Evolutionary conservation across 2,888 invertebrate species (phyloP).

Genomic region (Aspidiotus rigidus): DNA sequence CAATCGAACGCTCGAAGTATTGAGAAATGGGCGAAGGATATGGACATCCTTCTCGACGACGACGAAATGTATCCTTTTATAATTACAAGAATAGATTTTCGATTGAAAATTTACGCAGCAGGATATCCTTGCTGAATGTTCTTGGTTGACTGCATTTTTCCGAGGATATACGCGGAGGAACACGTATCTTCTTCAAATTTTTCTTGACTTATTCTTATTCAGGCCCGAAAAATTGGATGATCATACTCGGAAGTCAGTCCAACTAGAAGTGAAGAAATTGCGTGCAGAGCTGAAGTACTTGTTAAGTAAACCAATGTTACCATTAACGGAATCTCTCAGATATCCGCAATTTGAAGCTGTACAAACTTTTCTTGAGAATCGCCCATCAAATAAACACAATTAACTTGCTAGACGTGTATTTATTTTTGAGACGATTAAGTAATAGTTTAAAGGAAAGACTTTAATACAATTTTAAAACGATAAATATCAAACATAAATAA

Average conservation of each 20-base stretch:
- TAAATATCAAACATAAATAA: no score
- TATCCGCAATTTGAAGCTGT: slow-evolving; percentile 19
- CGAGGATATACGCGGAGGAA: no score
- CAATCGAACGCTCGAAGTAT: slow-evolving; percentile 66
- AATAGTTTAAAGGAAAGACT: no score
- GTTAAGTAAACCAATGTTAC: slow-evolving; percentile 13
- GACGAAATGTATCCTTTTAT: slow-evolving; percentile 39
- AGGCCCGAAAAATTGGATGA: slow-evolving; percentile 25
- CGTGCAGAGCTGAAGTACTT: slow-evolving; percentile 16
- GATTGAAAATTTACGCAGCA: no score
- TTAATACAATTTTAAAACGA: no score
- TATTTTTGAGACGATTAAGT: no score
- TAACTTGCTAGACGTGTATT: neutral
- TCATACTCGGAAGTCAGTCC: slow-evolving; percentile 1
- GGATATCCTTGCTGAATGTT: no score
- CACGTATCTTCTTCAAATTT: neutral
- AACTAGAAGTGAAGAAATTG: slow-evolving; percentile 12
- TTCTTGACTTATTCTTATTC: neutral
- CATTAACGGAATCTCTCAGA: slow-evolving; percentile 14
- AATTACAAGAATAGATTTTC: neutral
- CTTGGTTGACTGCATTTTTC: no score
- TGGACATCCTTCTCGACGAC: slow-evolving; percentile 82
- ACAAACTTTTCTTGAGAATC: slow-evolving; percentile 4
- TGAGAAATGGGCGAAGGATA: slow-evolving; percentile 72
- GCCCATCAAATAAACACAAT: neutral